A percentile compares a stretch with the other conserved stretches of the same genome.
These are phyloP conservation scores for Lathamus discolor DNA, from an alignment of 2,113 vertebrate genomes.

Conservation along the genomic window DNA sequence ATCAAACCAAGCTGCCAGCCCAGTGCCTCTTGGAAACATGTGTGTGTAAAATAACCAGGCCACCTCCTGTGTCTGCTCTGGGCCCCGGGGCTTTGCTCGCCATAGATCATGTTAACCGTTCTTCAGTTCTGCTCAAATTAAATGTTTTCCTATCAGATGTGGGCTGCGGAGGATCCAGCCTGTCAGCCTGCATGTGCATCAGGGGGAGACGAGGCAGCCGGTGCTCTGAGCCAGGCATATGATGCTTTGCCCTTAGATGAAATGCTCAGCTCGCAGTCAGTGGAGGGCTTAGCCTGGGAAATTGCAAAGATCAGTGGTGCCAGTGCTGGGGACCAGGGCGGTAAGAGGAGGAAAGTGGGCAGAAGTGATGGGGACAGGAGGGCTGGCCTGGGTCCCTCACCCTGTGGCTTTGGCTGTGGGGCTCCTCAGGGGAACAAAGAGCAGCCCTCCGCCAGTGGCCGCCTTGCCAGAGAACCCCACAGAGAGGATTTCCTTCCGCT, in stretches of 20 bases:
- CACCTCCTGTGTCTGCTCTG: neutral
- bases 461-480: neutral
- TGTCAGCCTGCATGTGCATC: constrained; percentile 30
- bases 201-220: constrained; percentile 24
- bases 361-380: neutral
- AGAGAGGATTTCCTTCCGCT: neutral
- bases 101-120: constrained; percentile 45
- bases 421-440: neutral
- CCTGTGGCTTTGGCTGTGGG: neutral
- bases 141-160: constrained; percentile 68
- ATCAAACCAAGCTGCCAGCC: neutral
- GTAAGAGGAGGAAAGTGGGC: neutral
- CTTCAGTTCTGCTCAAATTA: constrained; percentile 61
- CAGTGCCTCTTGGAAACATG: neutral
- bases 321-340: fast-evolving
- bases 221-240: constrained; percentile 1
- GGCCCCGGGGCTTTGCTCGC: constrained; percentile 49
- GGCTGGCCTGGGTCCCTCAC: neutral
- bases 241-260: constrained; percentile 9
- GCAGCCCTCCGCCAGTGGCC: neutral
- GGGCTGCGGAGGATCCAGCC: constrained; percentile 65
- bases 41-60: neutral
- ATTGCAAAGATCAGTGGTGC: neutral
- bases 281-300: neutral
- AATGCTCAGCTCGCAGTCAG: neutral